Base-by-base conservation (phyloP, 1,140 invertebrate genomes). In the Macrocentrus cingulum region DNA sequence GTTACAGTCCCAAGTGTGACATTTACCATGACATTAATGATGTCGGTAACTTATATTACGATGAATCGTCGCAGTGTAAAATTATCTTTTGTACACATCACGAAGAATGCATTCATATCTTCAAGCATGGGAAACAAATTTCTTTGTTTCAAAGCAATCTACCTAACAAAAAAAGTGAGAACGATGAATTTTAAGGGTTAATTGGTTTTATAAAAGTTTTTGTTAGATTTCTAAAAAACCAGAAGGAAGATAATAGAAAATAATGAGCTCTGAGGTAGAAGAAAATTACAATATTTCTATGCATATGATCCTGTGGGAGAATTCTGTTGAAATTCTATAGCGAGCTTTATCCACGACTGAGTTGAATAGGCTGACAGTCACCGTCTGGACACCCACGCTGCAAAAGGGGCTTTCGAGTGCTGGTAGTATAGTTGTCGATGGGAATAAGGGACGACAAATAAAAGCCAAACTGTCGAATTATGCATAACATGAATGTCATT, bases 381-480 rank as follows among this genome's bases (percentile, higher is more conserved):
- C 9, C 25, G 49, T 36, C 29, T 51, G 32, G 11, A 51, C 49
- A 37, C 49, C 49, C 18, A 51, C 49, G 32, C 34, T 36, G 37
- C 7, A 51, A 5, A 32, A 9, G 25, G 9, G 25, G 4, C 4
- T 29, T 29, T 29, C 25, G 9, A 29, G 25, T 5, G 13, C 4
- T 11, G 18, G 11, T 49, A 16, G 5, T 13, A 49, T 34, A 32
- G 46, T 49, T 32, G 46, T 22, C 2, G 7, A 16, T n/a, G n/a
- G 15, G 15, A 23, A 7, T n/a, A 49, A 25, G 34, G 34, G 18
- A 32, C 13, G 9, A 7, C 29, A 49, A n/a, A 49, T 1, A 25
- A 32, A 13, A 49, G 29, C 13, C 23, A 13, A 34, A 32, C 13
- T 5, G 23, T 8, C 19, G 9, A 29, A 29, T 4, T 5, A 5